These are phyloP conservation scores for Carapus acus DNA, from an alignment of 2,797 vertebrate genomes.

Conservation along the genomic window DNA sequence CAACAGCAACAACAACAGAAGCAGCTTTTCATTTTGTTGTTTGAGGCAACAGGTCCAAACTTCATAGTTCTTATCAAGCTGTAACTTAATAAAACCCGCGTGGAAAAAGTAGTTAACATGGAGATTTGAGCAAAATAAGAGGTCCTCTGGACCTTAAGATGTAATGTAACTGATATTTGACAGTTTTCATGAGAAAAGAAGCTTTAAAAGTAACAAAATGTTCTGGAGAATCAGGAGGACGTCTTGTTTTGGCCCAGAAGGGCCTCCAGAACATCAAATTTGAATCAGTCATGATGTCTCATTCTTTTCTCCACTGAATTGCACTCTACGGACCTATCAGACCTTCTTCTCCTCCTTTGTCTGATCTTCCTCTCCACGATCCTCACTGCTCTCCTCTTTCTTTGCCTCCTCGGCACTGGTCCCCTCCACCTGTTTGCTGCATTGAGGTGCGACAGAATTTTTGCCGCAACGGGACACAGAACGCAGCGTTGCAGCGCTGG, in stretches of 20 bases:
- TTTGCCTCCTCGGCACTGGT: background rate
- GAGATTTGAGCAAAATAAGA: no score
- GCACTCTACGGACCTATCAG: constrained; percentile 3
- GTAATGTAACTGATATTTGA: background rate
- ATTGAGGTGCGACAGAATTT: constrained; percentile 6
- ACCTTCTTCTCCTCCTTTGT: constrained; percentile 40
- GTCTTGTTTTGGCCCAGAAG: no score
- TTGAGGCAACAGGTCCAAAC: background rate
- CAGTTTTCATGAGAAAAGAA: background rate
- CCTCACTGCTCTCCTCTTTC: constrained; percentile 25
- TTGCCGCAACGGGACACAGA: constrained; percentile 38
- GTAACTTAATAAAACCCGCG: no score
- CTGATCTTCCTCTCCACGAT: constrained; percentile 9
- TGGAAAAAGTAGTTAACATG: no score
- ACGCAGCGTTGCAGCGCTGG: constrained; percentile 49
- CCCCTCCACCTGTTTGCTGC: background rate
- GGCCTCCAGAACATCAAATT: background rate
- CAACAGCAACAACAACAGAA: constrained; percentile 70
- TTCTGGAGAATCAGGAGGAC: no score
- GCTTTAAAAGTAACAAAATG: background rate
- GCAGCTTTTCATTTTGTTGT: constrained; percentile 17
- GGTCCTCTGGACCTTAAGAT: background rate
- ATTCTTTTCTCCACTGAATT: background rate
- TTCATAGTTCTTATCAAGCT: background rate
- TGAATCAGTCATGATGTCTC: background rate